phyloP scores from a whole-genome alignment of 2,113 vertebrate genomes.

The Seriola dumerili region DNA sequence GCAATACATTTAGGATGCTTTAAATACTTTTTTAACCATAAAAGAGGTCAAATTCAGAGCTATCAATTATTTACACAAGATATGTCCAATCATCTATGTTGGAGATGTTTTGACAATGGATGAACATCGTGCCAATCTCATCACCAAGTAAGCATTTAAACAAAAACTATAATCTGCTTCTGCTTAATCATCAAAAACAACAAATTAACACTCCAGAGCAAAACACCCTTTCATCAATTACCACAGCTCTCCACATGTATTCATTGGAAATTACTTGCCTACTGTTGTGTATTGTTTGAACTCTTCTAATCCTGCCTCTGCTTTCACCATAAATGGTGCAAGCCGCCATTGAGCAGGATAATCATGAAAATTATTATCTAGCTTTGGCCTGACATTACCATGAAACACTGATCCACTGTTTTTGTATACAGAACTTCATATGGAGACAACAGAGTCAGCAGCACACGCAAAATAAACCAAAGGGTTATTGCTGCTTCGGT shows the following conservation, averaged over 20 bases:
- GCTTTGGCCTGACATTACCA: slow-evolving; percentile 43
- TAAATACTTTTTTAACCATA: background rate
- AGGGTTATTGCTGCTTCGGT: slow-evolving; percentile 35
- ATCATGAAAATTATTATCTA: slow-evolving; percentile 54
- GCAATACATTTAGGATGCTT: background rate
- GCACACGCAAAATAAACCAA: background rate
- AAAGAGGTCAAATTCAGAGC: background rate
- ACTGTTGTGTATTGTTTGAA: slow-evolving; percentile 59
- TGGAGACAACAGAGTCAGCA: slow-evolving; percentile 11
- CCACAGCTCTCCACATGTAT: slow-evolving; percentile 36
- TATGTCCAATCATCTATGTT: background rate
- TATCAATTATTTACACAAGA: background rate
- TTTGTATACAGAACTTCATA: slow-evolving; percentile 17
- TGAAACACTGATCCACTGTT: slow-evolving; percentile 26
- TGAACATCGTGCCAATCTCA: background rate
- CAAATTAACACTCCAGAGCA: slow-evolving; percentile 58
- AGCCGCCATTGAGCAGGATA: slow-evolving; percentile 60
- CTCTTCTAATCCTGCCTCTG: slow-evolving; percentile 57
- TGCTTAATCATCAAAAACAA: slow-evolving; percentile 60
- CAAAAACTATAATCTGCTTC: slow-evolving; percentile 33
- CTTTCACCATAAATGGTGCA: slow-evolving; percentile 54
- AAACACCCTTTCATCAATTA: slow-evolving; percentile 62
- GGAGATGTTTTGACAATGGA: background rate
- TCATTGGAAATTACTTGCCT: slow-evolving; percentile 42
- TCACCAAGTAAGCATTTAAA: slow-evolving; percentile 1